Conservation (phyloP, 2,888 invertebrate species). For the Lampropteryx suffumata region DNA sequence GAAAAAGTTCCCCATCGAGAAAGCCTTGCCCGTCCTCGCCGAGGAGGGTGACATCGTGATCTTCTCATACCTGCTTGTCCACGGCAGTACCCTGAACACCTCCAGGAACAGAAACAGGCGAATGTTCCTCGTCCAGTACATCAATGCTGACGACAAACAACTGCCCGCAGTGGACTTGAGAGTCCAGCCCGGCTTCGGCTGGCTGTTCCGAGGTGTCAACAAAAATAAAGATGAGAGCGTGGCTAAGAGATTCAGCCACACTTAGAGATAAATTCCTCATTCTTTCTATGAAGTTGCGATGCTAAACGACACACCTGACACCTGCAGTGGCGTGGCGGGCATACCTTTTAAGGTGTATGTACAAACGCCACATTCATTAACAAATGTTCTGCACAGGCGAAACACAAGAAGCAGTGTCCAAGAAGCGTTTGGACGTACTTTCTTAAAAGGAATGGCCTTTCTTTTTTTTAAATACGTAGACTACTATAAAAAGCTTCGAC, state of each 20-base stretch:
- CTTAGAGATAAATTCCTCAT: slow-evolving; percentile 7
- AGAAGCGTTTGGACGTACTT: no score
- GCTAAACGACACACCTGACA: no score
- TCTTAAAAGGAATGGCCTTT: no score
- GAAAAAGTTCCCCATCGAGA: slow-evolving; percentile 72
- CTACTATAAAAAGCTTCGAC: no score
- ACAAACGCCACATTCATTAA: no score
- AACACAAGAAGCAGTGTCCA: no score
- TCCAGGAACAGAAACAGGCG: slow-evolving; percentile 65
- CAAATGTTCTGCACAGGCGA: no score
- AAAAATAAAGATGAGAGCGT: slow-evolving; percentile 46
- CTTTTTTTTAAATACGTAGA: no score
- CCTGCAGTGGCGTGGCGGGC: no score
- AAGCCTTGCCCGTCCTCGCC: slow-evolving; percentile 74
- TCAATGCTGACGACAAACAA: slow-evolving; percentile 77
- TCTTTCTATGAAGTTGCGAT: no score
- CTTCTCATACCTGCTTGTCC: slow-evolving; percentile 81
- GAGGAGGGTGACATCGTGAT: slow-evolving; percentile 80
- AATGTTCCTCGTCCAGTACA: slow-evolving; percentile 80
- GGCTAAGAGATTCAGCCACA: slow-evolving; percentile 31
- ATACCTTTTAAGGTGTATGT: no score
- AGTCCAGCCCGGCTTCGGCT: slow-evolving; percentile 75
- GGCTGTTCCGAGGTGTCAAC: slow-evolving; percentile 79
- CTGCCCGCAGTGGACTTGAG: slow-evolving; percentile 46
- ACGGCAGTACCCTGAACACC: slow-evolving; percentile 80